Conservation (phyloP, 35 echinoderm and acorn worm species). For the Apostichopus californicus region DNA sequence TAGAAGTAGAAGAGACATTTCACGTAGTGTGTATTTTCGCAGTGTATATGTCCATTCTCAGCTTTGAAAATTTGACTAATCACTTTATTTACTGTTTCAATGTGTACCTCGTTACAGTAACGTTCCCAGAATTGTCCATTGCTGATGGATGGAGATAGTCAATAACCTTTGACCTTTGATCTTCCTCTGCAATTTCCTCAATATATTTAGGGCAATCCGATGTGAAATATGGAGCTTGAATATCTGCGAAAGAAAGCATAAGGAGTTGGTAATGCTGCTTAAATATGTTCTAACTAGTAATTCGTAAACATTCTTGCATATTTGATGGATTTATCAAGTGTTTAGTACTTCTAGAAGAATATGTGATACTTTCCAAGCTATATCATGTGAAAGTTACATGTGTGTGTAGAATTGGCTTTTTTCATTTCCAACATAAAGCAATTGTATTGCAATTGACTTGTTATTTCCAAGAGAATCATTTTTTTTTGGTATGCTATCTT, state of each 20-base stretch:
- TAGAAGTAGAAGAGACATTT: too few relatives aligned
- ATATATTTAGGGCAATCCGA: neutral
- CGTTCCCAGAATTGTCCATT: neutral
- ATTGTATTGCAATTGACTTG: too few relatives aligned
- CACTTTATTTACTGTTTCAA: neutral
- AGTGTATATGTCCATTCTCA: neutral
- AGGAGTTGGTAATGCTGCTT: neutral
- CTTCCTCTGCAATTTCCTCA: neutral
- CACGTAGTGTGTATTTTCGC: too few relatives aligned
- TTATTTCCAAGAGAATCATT: too few relatives aligned
- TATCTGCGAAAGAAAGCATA: neutral
- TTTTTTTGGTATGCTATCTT: too few relatives aligned
- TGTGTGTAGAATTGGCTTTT: neutral
- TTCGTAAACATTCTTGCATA: neutral
- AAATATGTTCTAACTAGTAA: neutral
- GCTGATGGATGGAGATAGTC: neutral
- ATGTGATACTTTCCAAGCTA: neutral
- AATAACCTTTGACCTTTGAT: neutral
- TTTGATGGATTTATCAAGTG: neutral
- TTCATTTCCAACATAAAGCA: too few relatives aligned
- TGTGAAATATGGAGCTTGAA: neutral
- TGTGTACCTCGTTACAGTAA: neutral
- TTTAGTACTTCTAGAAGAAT: neutral
- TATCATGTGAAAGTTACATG: neutral
- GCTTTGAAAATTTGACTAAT: neutral